These are phyloP conservation scores for Nettapus auritus DNA, from an alignment of 2,113 vertebrate genomes.

Conservation along the genomic window DNA sequence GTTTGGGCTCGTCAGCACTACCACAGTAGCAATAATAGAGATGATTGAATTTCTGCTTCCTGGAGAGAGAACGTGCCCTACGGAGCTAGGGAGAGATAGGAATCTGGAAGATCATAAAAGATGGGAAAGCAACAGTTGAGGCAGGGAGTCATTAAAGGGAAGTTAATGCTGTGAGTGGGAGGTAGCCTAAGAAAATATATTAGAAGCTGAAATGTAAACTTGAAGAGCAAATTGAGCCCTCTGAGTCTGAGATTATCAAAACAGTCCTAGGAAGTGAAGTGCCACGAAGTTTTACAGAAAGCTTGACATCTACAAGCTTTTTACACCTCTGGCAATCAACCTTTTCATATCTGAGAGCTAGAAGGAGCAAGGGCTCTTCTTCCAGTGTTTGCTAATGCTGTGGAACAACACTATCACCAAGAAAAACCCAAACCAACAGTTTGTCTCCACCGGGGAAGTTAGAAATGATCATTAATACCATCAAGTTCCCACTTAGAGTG, in stretches of 20 bases:
- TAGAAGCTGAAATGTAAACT: slow-evolving; percentile 8
- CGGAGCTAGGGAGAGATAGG: neutral
- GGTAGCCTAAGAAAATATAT: slow-evolving; percentile 41
- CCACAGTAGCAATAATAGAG: accelerated
- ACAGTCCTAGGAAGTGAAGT: neutral
- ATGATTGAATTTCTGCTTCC: neutral
- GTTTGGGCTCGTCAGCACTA: neutral
- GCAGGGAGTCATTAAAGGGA: neutral
- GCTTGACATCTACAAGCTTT: neutral
- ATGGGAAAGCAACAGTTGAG: neutral
- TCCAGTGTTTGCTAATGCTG: neutral
- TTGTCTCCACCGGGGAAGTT: neutral
- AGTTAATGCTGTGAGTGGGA: slow-evolving; percentile 7
- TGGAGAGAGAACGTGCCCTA: neutral
- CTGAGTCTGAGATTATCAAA: neutral
- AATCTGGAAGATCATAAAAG: neutral
- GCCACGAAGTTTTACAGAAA: neutral
- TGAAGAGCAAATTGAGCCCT: neutral
- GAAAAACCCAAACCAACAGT: neutral
- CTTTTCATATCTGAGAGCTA: neutral
- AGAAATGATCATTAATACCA: neutral
- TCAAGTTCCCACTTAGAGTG: neutral
- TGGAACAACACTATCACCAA: neutral
- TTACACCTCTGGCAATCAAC: neutral
- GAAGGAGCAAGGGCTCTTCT: neutral